Evolutionary conservation across 2,888 invertebrate genomes (phyloP), one percentile per base, ranked within the genome.

Genomic region (Parnassius smintheus): DNA sequence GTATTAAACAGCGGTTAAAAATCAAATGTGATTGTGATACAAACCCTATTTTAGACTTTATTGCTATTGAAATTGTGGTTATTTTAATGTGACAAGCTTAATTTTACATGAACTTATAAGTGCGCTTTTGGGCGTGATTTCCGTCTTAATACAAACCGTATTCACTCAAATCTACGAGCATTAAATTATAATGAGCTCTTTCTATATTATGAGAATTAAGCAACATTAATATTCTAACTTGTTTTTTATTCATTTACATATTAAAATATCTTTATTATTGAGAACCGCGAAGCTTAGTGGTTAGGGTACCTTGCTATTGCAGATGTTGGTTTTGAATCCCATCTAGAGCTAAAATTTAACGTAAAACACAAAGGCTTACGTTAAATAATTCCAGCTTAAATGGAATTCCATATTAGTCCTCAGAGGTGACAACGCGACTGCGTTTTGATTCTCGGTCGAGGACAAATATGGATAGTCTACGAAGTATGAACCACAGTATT

Each of bases 101-200:
- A n/a, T 12, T 9, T 52, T 42, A 18, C 35, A 49, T 48, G 55
- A 55, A 60, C n/a, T 35, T 35, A 25, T 18, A 9, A 11, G 48
- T 4, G 50, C 18, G 50, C 46, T 46, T 25, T 46, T 51, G 52
- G 42, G 56, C 56, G 52, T 56, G 52, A 61, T 56, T 61, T 52
- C 61, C 56, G 56, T 56, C 56, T 41, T 44, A n/a, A 49, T 46
- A 56, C 35, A 52, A 56, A 52, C 52, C 35, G n/a, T 56, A 52
- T 61, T n/a, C 50, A 56, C 51, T 35, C 18, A 56, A 56, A 56
- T 56, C 44, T 56, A 56, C 56, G 56, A 56, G 56, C 46, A 46
- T 61, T 56, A 56, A 52, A 52, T 61, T 56, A 46, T 56, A 61
- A 61, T 60, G 49, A 60, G 60, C n/a, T 18, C n/a, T 57, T 53